phyloP scores from a whole-genome alignment of 1,140 invertebrate species.

The Drosophila obscura region DNA sequence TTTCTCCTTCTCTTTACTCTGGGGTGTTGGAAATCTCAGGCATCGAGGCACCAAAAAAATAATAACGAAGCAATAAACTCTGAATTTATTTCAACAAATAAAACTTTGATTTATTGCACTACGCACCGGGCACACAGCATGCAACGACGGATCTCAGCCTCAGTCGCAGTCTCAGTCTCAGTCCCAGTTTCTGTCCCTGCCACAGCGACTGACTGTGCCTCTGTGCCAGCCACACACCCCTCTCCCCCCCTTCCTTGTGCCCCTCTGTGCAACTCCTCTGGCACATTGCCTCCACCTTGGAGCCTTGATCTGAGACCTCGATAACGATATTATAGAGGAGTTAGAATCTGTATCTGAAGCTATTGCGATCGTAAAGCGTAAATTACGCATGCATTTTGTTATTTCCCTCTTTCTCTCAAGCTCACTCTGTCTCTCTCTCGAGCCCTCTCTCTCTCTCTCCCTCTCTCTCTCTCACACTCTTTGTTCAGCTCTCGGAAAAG shows the following conservation, averaged over 20 bases:
- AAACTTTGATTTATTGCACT: slow-evolving; percentile 80
- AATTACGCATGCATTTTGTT: slow-evolving; percentile 56
- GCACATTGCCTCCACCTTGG: background rate
- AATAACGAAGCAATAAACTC: slow-evolving; percentile 81
- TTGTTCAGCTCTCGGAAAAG: slow-evolving; percentile 35
- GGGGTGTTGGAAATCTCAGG: slow-evolving; percentile 13
- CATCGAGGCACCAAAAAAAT: slow-evolving; percentile 23
- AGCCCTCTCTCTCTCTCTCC: background rate
- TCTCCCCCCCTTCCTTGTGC: background rate
- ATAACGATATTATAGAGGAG: slow-evolving; percentile 44
- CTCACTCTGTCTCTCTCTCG: background rate
- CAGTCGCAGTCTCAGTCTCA: slow-evolving; percentile 6
- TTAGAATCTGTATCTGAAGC: slow-evolving; percentile 46
- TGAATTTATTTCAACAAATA: slow-evolving; percentile 83
- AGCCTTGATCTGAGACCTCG: slow-evolving; percentile 35
- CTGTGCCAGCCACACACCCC: background rate
- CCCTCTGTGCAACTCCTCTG: too few species aligned
- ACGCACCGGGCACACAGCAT: slow-evolving; percentile 74
- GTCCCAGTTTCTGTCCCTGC: background rate
- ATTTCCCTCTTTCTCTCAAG: background rate
- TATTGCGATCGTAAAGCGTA: slow-evolving; percentile 67
- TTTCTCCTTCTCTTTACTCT: slow-evolving; percentile 1
- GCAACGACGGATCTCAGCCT: slow-evolving; percentile 52
- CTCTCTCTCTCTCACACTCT: background rate
- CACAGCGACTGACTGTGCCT: slow-evolving; percentile 9